Base-by-base conservation (phyloP, 92 coral and sea anemone genomes). In the Galaxea fascicularis region DNA sequence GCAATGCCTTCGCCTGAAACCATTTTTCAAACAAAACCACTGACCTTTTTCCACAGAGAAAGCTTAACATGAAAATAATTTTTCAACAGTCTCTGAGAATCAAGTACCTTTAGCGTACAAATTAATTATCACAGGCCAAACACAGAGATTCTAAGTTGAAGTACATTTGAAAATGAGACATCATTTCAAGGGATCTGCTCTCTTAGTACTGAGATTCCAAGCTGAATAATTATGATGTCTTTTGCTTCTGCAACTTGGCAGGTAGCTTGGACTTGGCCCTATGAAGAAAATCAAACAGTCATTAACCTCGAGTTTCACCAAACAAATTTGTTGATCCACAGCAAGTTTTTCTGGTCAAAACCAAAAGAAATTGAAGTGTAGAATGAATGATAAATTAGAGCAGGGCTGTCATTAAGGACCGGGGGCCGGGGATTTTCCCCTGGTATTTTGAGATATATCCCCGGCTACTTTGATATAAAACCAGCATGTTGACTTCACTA, bases 201-300 rank as follows among this genome's bases (percentile, higher is more conserved):
- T 49, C 74, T 28, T 64, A 27, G 29, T 21, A n/a, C 22, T 29
- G 14, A 27, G 63, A 53, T n/a, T 35, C 16, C 39, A 9, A 35
- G 71, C 28, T 2, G 8, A 12, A 20, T 20, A 28, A 79, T 90
- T 93, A 96, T 25, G 95, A 85, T 53, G 92, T 78, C 77, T 92
- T 94, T 86, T 94, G 95, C 75, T 96, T 96, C 71, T 94, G 91
- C 63, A 96, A 85, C 88, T 95, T 96, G 73, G 94, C 95, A 65
- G 95, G 97, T 24, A 96, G 88, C 89, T 94, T 96, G 56, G 98
- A 82, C 88, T 92, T 96, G 58, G 84, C 94, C 90, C 98, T 96
- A 75, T 7, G 60, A 52, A 49, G 16, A 71, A 49, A 21, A 68
- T 11, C 5, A 63, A 51, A 65, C 71, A 47, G 27, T 21, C 13